These are phyloP conservation scores for Echinarachnius parma DNA, from an alignment of 53 echinoderm and acorn worm species.

Conservation along the genomic window DNA sequence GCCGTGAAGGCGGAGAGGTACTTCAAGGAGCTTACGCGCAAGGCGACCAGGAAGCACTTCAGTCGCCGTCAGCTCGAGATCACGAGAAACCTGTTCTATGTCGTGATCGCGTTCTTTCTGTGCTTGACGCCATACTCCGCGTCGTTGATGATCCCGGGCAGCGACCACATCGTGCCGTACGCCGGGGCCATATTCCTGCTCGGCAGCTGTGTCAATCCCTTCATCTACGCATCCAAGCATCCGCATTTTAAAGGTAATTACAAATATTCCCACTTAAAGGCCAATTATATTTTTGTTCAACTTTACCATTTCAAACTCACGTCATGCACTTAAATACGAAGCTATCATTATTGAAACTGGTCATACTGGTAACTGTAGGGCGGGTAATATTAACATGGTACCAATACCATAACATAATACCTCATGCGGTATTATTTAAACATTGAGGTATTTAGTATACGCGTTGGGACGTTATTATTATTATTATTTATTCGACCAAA, in stretches of 20 bases:
- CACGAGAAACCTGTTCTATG: conserved; percentile 90
- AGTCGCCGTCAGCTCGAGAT: conserved; percentile 75
- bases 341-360: too few relatives aligned
- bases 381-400: too few relatives aligned
- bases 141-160: conserved; percentile 65
- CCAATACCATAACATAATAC: too few relatives aligned
- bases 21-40: conserved; percentile 28
- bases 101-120: conserved; percentile 80
- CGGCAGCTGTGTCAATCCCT: conserved; percentile 84
- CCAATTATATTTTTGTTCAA: too few relatives aligned
- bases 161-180: conserved; percentile 80
- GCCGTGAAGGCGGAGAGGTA: conserved; percentile 19
- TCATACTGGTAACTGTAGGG: too few relatives aligned
- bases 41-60: conserved; percentile 55
- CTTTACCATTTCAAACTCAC: too few relatives aligned
- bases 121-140: conserved; percentile 84
- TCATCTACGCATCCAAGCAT: conserved; percentile 87
- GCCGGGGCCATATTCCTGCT: conserved; percentile 75
- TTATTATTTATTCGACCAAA: too few relatives aligned
- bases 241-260: conserved; percentile 71
- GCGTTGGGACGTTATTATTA: too few relatives aligned
- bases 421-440: too few relatives aligned
- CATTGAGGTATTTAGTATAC: too few relatives aligned
- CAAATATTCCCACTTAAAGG: too few relatives aligned
- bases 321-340: too few relatives aligned